Conservation (phyloP, 2,113 vertebrate genomes). For the Forbesichthys papilliferus region DNA sequence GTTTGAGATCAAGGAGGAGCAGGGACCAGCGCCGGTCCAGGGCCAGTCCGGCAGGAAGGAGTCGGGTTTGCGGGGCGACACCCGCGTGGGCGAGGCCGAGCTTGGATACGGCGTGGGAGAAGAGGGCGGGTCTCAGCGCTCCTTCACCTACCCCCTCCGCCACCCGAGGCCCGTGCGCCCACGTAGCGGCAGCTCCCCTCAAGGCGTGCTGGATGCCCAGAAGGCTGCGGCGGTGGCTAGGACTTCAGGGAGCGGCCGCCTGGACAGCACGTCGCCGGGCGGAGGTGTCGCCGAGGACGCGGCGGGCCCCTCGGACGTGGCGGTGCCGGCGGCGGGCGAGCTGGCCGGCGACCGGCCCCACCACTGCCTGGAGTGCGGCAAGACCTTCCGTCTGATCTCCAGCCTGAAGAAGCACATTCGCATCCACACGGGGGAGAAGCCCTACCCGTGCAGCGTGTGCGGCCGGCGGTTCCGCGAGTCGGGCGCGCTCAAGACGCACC, state of each 20-base stretch:
- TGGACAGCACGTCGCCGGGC: constrained; percentile 46
- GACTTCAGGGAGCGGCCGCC: constrained; percentile 44
- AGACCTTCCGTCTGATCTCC: constrained; percentile 81
- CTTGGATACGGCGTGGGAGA: constrained; percentile 66
- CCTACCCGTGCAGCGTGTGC: constrained; percentile 77
- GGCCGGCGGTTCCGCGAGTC: constrained; percentile 81
- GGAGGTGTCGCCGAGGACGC: constrained; percentile 49
- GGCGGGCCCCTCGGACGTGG: constrained; percentile 58
- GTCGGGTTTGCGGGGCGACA: constrained; percentile 30
- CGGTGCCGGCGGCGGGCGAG: constrained; percentile 24
- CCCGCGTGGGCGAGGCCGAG: constrained; percentile 57
- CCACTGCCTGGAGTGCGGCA: constrained; percentile 80
- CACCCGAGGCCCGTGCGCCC: constrained; percentile 58
- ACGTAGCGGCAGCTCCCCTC: constrained; percentile 43
- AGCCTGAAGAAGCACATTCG: constrained; percentile 83
- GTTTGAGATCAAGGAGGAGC: constrained; percentile 79
- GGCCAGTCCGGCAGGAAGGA: constrained; percentile 57
- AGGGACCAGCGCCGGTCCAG: constrained; percentile 53
- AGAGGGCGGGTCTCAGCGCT: constrained; percentile 55
- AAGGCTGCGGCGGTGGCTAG: constrained; percentile 36
- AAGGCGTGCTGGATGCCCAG: constrained; percentile 49
- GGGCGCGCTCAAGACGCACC: constrained; percentile 78
- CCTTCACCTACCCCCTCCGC: constrained; percentile 57
- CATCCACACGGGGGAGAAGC: constrained; percentile 82
- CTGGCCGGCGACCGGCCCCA: constrained; percentile 73